Evolutionary conservation across 2,888 invertebrate genomes (phyloP), one percentile per base, ranked within the genome.

Genomic region (Hemithea aestivaria): DNA sequence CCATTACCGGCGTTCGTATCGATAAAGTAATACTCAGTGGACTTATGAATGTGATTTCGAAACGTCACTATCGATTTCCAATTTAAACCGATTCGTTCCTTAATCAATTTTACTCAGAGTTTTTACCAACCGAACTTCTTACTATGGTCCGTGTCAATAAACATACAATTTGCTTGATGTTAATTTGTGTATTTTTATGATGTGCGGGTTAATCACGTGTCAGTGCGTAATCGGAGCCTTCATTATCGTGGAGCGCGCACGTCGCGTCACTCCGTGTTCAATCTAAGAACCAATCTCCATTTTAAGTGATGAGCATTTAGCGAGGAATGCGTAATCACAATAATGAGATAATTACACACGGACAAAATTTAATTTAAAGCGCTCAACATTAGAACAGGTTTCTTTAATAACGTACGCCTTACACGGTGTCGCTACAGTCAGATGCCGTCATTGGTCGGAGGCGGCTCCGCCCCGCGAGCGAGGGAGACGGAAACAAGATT

Each of bases 311-410:
- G 76, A 80, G 75, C 78, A 84, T 85, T 87, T 84, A 84, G 80
- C 80, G 69, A 70, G 70, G 82, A 79, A 83, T 84, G 83, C 80
- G 81, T 84, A 87, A 85, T 87, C 75, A 83, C 82, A 81, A 84
- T 87, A 87, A 85, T 87, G 82, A 85, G 85, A 85, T 87, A 87
- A 87, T 87, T 87, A 87, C 83, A 85, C 82, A 81, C 78, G 79
- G 77, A 85, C 83, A 81, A 85, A 87, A 87, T 85, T 87, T 84
- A 87, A 87, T 87, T 88, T 84, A 85, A 87, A 81, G 78, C 82
- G 81, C 81, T 74, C 83, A 81, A 83, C 82, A 87, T 87, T 87
- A 87, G 85, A 87, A 88, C 87, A 80, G 87, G 87, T 88, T 88
- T 85, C 78, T 81, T 87, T 84, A 84, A 84, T 82, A 83, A 83